Percentiles rank a stretch among this genome's conserved stretches.
Conservation (phyloP, 1,140 invertebrate species). For the Danaus melanippus region DNA sequence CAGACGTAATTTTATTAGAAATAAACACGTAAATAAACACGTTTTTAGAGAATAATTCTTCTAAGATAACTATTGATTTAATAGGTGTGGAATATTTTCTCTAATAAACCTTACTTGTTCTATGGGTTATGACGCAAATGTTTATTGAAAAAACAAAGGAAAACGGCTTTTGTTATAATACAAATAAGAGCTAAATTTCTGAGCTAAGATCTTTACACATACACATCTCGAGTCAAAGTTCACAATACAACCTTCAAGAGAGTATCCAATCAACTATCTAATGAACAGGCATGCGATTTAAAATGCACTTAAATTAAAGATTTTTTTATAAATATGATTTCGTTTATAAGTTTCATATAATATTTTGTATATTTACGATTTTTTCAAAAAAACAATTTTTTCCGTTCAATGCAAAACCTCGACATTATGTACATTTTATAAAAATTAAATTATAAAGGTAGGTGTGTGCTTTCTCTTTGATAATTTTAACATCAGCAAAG, state of each 20-base stretch:
- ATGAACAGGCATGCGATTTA: constrained; percentile 42
- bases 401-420: not conserved
- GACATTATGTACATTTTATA: too few species aligned
- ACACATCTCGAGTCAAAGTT: constrained; percentile 43
- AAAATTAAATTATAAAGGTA: too few species aligned
- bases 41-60: not conserved
- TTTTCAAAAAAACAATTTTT: not conserved
- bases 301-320: constrained; percentile 28
- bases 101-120: constrained; percentile 17
- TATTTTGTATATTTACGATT: constrained; percentile 9
- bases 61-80: constrained; percentile 10
- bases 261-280: constrained; percentile 55
- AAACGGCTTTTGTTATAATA: too few species aligned
- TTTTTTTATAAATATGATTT: not conserved
- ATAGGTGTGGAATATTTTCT: constrained; percentile 19
- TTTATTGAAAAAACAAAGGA: too few species aligned
- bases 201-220: constrained; percentile 17
- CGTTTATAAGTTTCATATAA: constrained; percentile 2
- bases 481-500: too few species aligned
- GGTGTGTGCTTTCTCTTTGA: too few species aligned
- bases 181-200: not conserved
- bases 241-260: constrained; percentile 40
- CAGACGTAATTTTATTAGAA: too few species aligned
- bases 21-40: not conserved
- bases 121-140: not conserved